A percentile compares a stretch with the other conserved stretches of the same genome.
Conservation (phyloP, 2,113 vertebrate species). For the Miniopterus natalensis region DNA sequence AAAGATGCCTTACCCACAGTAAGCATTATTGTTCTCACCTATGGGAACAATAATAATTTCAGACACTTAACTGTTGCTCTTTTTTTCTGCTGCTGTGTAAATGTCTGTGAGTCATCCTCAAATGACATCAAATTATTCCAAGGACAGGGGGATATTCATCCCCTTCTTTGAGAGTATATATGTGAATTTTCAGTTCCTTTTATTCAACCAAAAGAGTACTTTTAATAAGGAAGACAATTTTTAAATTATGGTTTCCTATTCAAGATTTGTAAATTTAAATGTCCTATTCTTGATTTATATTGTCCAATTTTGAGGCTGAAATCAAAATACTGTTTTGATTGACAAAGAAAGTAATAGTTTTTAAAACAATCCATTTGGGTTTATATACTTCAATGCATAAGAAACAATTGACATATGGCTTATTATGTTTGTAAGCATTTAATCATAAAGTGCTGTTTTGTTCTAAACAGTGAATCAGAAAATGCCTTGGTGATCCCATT, state of each 20-base stretch:
- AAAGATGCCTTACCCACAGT: not conserved
- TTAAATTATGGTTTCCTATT: not conserved
- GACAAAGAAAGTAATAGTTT: slow-evolving; percentile 3
- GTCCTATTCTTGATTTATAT: not conserved
- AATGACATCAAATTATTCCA: not conserved
- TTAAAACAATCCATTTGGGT: not conserved
- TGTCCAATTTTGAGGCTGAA: slow-evolving; percentile 26
- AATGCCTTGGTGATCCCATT: not conserved
- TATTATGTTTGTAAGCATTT: slow-evolving; percentile 57
- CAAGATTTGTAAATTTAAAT: not conserved
- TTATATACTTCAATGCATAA: slow-evolving; percentile 7
- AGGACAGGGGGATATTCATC: not conserved
- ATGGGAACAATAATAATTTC: not conserved
- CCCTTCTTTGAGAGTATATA: not conserved
- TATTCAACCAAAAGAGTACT: not conserved
- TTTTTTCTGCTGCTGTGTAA: not conserved
- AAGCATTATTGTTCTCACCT: not conserved
- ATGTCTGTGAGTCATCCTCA: not conserved
- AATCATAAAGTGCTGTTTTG: slow-evolving; percentile 29
- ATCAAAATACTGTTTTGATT: slow-evolving; percentile 42
- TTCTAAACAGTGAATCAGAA: slow-evolving; percentile 14
- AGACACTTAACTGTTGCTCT: not conserved
- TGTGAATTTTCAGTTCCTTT: not conserved
- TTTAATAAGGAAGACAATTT: not conserved
- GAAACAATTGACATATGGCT: not conserved